phyloP scores from a whole-genome alignment of 2,113 vertebrate species.

The Proteles cristata region DNA sequence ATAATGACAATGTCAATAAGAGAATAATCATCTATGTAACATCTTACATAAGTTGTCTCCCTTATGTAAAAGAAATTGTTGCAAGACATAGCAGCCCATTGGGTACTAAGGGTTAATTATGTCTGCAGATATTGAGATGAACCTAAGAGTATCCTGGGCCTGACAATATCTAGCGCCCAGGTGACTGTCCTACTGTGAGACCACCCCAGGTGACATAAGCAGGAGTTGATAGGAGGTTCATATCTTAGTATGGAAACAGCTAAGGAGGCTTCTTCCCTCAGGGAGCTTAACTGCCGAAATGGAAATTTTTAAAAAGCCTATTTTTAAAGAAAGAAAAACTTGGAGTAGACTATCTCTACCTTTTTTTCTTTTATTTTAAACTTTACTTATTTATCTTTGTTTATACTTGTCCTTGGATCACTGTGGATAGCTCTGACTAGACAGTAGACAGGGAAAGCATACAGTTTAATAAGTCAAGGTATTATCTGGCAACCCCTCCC shows the following conservation, averaged over 20 bases:
- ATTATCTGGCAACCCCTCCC: neutral
- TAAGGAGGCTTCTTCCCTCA: neutral
- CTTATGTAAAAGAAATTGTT: neutral
- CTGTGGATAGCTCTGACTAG: neutral
- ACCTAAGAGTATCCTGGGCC: neutral
- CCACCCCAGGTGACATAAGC: neutral
- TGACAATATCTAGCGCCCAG: neutral
- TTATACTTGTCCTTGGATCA: neutral
- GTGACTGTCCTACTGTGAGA: neutral
- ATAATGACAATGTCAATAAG: neutral
- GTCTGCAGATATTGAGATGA: neutral
- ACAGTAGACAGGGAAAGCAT: neutral
- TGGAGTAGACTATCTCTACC: neutral
- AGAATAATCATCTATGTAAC: neutral
- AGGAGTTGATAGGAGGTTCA: neutral
- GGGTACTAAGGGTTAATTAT: neutral
- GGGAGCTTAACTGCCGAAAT: neutral
- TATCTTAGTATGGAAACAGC: neutral
- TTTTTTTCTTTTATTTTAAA: neutral
- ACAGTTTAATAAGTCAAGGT: neutral
- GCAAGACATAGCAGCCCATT: neutral
- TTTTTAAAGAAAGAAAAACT: slow-evolving; percentile 14
- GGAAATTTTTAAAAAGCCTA: neutral
- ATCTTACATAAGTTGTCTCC: neutral
- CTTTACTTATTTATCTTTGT: slow-evolving; percentile 8